Conservation (phyloP, 2,797 vertebrate species). For the Graptemys geographica region DNA sequence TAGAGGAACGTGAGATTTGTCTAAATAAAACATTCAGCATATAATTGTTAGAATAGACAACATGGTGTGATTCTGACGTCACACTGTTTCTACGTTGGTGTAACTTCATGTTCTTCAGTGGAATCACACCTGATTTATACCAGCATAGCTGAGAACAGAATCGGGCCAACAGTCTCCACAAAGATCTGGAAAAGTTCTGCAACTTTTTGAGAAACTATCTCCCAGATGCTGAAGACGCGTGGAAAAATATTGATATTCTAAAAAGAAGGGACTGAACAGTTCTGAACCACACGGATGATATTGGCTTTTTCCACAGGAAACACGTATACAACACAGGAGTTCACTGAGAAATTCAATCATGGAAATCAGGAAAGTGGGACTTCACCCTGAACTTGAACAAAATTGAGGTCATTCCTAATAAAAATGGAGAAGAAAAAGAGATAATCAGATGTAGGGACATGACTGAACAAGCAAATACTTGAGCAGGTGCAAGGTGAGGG, state of each 20-base stretch:
- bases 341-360: conserved; percentile 45
- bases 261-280: conserved; percentile 9
- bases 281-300: conserved; percentile 9
- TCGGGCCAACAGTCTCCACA: background rate
- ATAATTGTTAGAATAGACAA: conserved; percentile 10
- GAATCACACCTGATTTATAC: background rate
- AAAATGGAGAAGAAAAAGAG: conserved; percentile 33
- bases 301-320: conserved; percentile 39
- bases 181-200: background rate
- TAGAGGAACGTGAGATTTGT: background rate
- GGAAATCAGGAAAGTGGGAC: conserved; percentile 32
- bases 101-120: background rate
- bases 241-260: conserved; percentile 40
- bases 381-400: conserved; percentile 57
- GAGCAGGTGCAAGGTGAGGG: conserved; percentile 25
- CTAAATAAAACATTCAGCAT: background rate
- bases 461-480: conserved; percentile 24
- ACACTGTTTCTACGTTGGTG: background rate
- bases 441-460: conserved; percentile 24
- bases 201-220: background rate
- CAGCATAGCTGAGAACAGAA: background rate
- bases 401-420: conserved; percentile 48
- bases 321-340: conserved; percentile 13
- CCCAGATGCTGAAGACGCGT: conserved; percentile 24
- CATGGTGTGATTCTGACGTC: conserved; percentile 10